Evolutionary conservation across 1,140 invertebrate species (phyloP), one percentile per base, ranked within the genome.

Genomic region (Papilio aristodemus): DNA sequence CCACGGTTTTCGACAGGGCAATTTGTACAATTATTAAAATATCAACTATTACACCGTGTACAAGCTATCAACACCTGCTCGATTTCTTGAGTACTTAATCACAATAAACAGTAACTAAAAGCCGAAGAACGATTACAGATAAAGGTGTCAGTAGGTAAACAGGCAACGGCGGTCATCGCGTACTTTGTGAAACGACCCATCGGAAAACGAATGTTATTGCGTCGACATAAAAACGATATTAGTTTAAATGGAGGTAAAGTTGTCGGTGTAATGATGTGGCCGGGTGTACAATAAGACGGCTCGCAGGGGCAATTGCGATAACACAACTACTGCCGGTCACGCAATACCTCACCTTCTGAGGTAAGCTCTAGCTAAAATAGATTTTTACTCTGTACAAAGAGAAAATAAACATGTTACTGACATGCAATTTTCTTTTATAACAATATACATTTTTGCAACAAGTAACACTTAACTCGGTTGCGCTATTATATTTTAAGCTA

Each of bases 311-410:
- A 74, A 76, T 76, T 74, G 76, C 71, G 77, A 81, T 81, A 81
- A 79, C 70, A 73, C 54, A 72, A 78, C 74, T 76, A 71, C 72
- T 69, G 77, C 62, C 74, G 75, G 75, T 77, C 79, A 81, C 79
- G 79, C 79, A 64, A 78, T 60, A 69, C 67, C 69, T 67, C 22
- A 64, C 62, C 71, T 67, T 66, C 63, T 66, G 63, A 66, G 63
- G 39, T 50, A 41, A 50, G 63, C 32, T 66, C 14, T 6, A 1
- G 63, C 22, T 27, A 14, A 46, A 66, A 66, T 66, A 66, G 63
- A 66, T 37, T 46, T 66, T 25, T 43, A 38, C 19, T 64, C 19
- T 14, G 38, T 64, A 38, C 59, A 9, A 22, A 9, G 4, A 25
- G 46, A 4, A 54, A 54, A 54, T 54, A 54, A 54, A 54, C 46